Evolutionary conservation across 2,888 invertebrate genomes (phyloP), one percentile per base, ranked within the genome.

Genomic region (Parnassius smintheus): DNA sequence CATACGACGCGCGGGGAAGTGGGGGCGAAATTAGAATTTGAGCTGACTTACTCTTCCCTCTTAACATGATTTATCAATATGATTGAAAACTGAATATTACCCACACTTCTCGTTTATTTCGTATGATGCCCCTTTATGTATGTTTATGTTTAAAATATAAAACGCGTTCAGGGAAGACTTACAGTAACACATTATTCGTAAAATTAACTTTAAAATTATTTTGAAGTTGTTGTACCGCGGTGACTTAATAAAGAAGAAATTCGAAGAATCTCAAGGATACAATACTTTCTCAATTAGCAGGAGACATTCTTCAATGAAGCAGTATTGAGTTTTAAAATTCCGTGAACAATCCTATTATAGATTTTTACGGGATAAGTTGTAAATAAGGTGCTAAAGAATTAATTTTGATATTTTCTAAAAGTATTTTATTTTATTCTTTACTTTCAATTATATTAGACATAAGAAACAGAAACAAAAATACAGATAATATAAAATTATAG

Each of bases 171-270:
- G 7, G 35, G 7, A 35, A 35, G 35, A 35, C 35, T 35, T 35
- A 35, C 35, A 35, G 7, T 35, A 4, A 35, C 7, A 35, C 4
- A 35, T 35, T 35, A 35, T 35, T 35, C 35, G 7, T 7, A 7
- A 35, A 35, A 35, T 35, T 35, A 35, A 35, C 35, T 35, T 35
- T 7, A 22, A 51, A 18, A 7, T 9, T n/a, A 51, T 51, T 9
- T 51, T 18, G 4, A 12, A 18, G 13, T 9, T 18, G 8, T 13
- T 9, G 10, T 12, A n/a, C 22, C 18, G 49, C 3, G 9, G 10
- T 58, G 50, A 58, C 58, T 22, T 50, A 51, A 13, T 58, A 50
- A 12, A 44, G 44, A 58, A 58, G 42, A 58, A 58, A 58, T 58
- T 50, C 50, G 50, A 58, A 35, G 50, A 58, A 51, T 58, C 22